These are phyloP conservation scores for Drosophila parthenogenetica DNA, from an alignment of 2,888 invertebrate species.

Conservation along the genomic window DNA sequence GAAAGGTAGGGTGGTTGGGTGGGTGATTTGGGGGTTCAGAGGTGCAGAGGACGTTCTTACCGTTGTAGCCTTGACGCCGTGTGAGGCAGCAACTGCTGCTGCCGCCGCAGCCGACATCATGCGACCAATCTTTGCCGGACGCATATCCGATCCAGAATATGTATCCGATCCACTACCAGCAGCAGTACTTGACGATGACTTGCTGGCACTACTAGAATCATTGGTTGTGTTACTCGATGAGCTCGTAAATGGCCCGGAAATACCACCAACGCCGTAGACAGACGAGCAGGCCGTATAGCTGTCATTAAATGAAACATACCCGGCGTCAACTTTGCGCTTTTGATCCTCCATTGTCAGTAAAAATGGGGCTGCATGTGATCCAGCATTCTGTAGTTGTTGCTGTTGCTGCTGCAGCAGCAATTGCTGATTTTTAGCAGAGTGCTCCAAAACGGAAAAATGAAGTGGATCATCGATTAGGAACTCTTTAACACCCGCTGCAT, in stretches of 20 bases:
- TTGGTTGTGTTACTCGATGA: slow-evolving; percentile 9
- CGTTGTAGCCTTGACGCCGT: slow-evolving; percentile 57
- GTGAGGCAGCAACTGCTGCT: slow-evolving; percentile 35
- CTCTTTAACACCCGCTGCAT: slow-evolving; percentile 52
- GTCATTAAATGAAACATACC: slow-evolving; percentile 75
- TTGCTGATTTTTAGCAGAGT: slow-evolving; percentile 44
- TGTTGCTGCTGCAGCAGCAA: slow-evolving; percentile 41
- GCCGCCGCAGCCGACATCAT: slow-evolving; percentile 50
- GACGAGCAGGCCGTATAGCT: slow-evolving; percentile 67
- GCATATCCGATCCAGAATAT: slow-evolving; percentile 36
- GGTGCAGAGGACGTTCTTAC: slow-evolving; percentile 35
- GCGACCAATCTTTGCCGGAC: slow-evolving; percentile 62
- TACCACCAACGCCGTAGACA: slow-evolving; percentile 57
- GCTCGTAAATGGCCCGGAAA: slow-evolving; percentile 26
- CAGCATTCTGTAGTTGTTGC: slow-evolving; percentile 29
- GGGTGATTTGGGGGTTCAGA: background rate
- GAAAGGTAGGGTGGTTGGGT: background rate
- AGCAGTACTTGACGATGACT: slow-evolving; percentile 19
- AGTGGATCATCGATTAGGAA: slow-evolving; percentile 73
- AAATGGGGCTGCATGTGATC: slow-evolving; percentile 29
- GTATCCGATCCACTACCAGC: slow-evolving; percentile 14
- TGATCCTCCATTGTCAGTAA: slow-evolving; percentile 44
- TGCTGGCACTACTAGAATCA: slow-evolving; percentile 4
- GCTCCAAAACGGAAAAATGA: slow-evolving; percentile 64
- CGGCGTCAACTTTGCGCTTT: slow-evolving; percentile 79